A percentile compares a stretch with the other conserved stretches of the same genome.
Evolutionary conservation across 2,113 vertebrate genomes (phyloP).

Genomic region (Ammodytes dubius): DNA sequence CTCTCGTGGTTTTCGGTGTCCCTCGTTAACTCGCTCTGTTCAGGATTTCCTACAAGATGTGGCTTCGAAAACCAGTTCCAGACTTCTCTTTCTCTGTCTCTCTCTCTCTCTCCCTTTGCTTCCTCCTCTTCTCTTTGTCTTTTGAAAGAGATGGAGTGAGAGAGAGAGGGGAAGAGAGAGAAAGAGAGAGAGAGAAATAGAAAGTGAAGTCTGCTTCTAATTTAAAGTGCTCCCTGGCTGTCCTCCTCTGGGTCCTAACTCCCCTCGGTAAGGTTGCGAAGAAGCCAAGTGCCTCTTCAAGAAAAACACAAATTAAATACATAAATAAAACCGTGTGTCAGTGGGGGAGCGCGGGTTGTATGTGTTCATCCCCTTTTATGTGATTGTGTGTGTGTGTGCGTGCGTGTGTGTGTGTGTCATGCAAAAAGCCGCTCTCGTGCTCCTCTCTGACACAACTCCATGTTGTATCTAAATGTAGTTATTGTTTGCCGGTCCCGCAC

Average conservation of each 20-base stretch:
- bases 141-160: conserved; percentile 23
- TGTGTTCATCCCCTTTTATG: conserved; percentile 16
- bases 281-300: conserved; percentile 65
- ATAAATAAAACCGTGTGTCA: conserved; percentile 72
- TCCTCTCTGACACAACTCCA: neutral
- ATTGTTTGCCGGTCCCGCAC: neutral
- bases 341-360: conserved; percentile 59
- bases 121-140: conserved; percentile 59
- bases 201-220: conserved; percentile 83
- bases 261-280: conserved; percentile 51
- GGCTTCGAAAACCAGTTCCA: conserved; percentile 75
- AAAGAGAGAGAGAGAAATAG: conserved; percentile 40
- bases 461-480: conserved; percentile 15
- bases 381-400: neutral
- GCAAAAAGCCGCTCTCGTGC: neutral
- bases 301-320: conserved; percentile 75
- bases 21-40: conserved; percentile 86
- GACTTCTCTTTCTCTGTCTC: conserved; percentile 68
- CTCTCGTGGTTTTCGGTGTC: conserved; percentile 77
- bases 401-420: neutral
- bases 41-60: conserved; percentile 84
- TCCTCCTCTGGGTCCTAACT: conserved; percentile 82
- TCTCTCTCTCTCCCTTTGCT: conserved; percentile 17
- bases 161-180: conserved; percentile 20
- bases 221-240: conserved; percentile 74